phyloP scores from a whole-genome alignment of 1,140 invertebrate genomes.

The Plutomurus gul region DNA sequence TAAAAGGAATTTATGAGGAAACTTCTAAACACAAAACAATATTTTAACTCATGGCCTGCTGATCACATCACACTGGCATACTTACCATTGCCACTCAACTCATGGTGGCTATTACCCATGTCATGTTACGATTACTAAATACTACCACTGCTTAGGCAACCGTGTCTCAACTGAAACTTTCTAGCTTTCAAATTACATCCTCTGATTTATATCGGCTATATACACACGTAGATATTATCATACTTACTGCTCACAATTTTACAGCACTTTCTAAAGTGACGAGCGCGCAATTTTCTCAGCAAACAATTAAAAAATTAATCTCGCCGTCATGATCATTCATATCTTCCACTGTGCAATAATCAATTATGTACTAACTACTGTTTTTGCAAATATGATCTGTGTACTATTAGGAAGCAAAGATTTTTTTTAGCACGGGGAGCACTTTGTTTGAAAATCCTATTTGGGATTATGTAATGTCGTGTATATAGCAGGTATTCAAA shows the following conservation, averaged over 20 bases:
- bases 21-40: slow-evolving; percentile 34
- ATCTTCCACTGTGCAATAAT: too few relatives aligned
- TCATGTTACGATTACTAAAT: background rate
- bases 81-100: background rate
- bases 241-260: background rate
- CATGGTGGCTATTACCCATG: background rate
- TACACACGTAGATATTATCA: background rate
- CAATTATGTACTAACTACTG: too few relatives aligned
- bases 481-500: too few relatives aligned
- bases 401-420: too few relatives aligned
- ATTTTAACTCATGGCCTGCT: slow-evolving; percentile 39
- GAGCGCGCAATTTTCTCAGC: background rate
- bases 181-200: background rate
- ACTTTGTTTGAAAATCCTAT: too few relatives aligned
- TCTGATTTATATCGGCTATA: slow-evolving; percentile 12
- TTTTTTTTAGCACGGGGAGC: too few relatives aligned
- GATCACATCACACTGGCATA: slow-evolving; percentile 17
- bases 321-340: too few relatives aligned
- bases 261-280: background rate
- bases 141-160: background rate
- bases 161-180: background rate
- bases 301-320: too few relatives aligned
- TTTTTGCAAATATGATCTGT: too few relatives aligned
- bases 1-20: slow-evolving; percentile 32
- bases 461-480: too few relatives aligned